Base-by-base conservation (phyloP, 1,140 invertebrate species). In the Aplysia californica region DNA sequence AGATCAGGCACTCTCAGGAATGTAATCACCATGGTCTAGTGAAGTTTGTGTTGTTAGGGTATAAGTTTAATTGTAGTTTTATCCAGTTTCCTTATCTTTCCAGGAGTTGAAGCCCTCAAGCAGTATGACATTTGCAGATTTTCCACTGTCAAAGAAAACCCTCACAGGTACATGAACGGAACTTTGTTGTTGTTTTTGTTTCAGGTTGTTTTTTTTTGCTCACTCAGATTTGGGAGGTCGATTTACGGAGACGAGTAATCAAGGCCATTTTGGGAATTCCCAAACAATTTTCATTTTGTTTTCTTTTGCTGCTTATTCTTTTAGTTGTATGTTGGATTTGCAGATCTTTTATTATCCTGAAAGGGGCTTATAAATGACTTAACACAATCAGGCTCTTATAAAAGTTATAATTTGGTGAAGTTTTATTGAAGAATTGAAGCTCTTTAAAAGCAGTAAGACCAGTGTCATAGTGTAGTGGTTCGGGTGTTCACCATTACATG, bases 101-200 rank as follows among this genome's bases (percentile, higher is more conserved):
- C 75, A 75, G 72, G 65, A 84, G 83, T 83, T 88, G 71, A 91
- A 93, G 84, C 81, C 92, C 56, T 86, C 90, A 56, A 91, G 92
- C 83, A 91, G 95, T 1, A 93, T 92, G 85, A 93, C 88, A 67
- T 98, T 97, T 87, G 89, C 91, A 75, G 94, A 97, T 86, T 93
- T 97, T 18, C 96, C 96, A 1, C 85, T 98, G 3, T 96, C 95
- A 0, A 86, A 91, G 66, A 93, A 93, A 86, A 97, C 96, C 1
- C 85, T 93, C 35, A 93, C 93, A 79, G 88, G 87, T 88, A 83
- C n/a, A n/a, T n/a, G n/a, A n/a, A n/a, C n/a, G n/a, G n/a, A n/a
- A n/a, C n/a, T n/a, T n/a, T n/a, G n/a, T n/a, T n/a, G n/a, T n/a
- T n/a, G n/a, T n/a, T n/a, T n/a, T n/a, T n/a, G 76, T 64, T 79